These are phyloP conservation scores for Todus mexicanus DNA, from an alignment of 2,797 vertebrate genomes.

Conservation along the genomic window DNA sequence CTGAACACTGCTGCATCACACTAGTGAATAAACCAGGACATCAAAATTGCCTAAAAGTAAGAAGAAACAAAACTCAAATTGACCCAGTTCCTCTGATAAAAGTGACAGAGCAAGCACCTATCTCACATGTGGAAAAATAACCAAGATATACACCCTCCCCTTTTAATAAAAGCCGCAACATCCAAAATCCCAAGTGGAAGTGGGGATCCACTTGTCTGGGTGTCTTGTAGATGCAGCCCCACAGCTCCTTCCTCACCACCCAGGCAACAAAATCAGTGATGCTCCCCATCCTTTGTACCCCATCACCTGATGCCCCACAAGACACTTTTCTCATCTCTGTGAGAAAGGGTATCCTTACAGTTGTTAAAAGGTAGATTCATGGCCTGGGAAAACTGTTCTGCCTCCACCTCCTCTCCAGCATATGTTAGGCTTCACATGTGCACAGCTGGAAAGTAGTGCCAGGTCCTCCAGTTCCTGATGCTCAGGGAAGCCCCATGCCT, in stretches of 20 bases:
- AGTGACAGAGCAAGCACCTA: neutral
- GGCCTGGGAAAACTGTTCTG: neutral
- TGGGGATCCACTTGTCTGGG: fast-evolving
- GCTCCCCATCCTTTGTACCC: neutral
- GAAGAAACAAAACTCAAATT: neutral
- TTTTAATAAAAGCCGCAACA: neutral
- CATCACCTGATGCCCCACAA: fast-evolving
- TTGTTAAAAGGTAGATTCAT: neutral
- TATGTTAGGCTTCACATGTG: neutral
- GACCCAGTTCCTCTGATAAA: neutral
- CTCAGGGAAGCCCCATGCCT: neutral
- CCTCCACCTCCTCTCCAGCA: neutral
- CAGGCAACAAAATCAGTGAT: neutral
- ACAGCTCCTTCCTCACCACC: neutral
- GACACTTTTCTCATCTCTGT: neutral
- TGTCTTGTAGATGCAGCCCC: neutral
- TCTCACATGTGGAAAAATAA: neutral
- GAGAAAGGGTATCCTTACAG: neutral
- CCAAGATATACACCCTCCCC: neutral
- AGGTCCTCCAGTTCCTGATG: neutral
- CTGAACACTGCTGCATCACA: neutral
- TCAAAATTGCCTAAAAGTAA: neutral
- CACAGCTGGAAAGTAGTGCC: neutral
- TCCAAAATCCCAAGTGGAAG: neutral
- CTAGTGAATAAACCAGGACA: neutral